Evolutionary conservation across 2,888 invertebrate genomes (phyloP).

Genomic region (Hypomecis atomaria): DNA sequence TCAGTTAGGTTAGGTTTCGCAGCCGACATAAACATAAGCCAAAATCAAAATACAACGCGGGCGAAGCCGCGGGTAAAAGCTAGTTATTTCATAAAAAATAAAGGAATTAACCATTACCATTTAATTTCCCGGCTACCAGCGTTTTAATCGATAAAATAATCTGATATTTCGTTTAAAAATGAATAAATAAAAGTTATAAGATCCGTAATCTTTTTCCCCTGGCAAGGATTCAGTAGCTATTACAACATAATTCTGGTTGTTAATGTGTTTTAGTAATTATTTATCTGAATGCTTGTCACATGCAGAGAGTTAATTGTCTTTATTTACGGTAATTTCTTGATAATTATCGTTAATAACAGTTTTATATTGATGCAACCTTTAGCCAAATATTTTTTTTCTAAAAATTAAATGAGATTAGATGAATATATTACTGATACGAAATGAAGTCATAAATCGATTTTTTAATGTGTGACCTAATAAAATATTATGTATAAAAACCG

Average conservation of each 20-base stretch:
- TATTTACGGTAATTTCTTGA: conserved; percentile 7
- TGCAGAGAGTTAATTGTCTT: background rate
- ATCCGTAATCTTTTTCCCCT: conserved; percentile 64
- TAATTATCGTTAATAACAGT: conserved; percentile 1
- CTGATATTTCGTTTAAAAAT: conserved; percentile 52
- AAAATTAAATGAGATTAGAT: too few species aligned
- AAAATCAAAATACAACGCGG: too few species aligned
- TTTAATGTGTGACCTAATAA: too few species aligned
- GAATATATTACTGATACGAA: too few species aligned
- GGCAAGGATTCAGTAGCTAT: conserved; percentile 58
- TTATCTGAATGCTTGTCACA: conserved; percentile 2
- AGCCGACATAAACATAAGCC: too few species aligned
- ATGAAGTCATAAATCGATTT: too few species aligned
- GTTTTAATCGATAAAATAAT: conserved; percentile 44
- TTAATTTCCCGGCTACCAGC: conserved; percentile 56
- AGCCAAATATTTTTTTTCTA: too few species aligned
- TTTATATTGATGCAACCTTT: background rate
- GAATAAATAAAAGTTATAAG: conserved; percentile 53
- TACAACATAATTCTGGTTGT: conserved; percentile 44
- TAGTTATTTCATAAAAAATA: conserved; percentile 33
- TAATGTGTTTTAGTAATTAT: conserved; percentile 7
- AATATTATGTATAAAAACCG: too few species aligned
- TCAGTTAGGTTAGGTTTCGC: too few species aligned
- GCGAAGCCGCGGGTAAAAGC: too few species aligned
- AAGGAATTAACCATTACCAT: conserved; percentile 43